Base-by-base conservation (phyloP, 2,888 invertebrate species). In the Melikaiella ostensackeni region DNA sequence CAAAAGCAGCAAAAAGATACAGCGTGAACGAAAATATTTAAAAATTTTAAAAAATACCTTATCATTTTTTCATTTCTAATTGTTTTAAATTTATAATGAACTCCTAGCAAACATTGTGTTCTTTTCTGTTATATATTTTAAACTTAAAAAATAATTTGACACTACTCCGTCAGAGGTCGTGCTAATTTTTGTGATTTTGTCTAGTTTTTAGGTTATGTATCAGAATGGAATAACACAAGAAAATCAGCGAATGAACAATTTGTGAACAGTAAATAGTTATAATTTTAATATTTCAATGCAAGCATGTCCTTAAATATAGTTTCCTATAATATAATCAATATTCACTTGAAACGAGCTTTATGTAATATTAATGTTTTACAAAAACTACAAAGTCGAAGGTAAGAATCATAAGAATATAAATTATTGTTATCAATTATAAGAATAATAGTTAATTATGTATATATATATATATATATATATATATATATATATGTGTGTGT, bases 271-370 rank as follows among this genome's bases (percentile, higher is more conserved):
- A 21, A 50, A n/a, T 50, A 50, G 3, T 21, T 50, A 21, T 9
- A 50, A 50, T 21, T 50, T 50, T n/a, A 50, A 9, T 50, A 9
- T 8, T 21, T 50, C n/a, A 9, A 50, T n/a, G 9, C 50, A 63
- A 63, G 42, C 38, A 64, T 64, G 64, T 19, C 64, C 24, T 16
- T 64, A 8, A 42, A 64, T 24, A 42, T 64, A 38, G 24, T 64
- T 9, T 24, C 24, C 21, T 38, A 8, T 42, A 64, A 64, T 16
- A 38, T n/a, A 13, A 24, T 64, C 11, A 64, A 64, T 64, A 13
- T 24, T 24, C 35, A 16, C 21, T 16, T 9, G 2, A 64, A 64
- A 24, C 64, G 42, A 6, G 0, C 21, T 42, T 16, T 42, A 38
- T 42, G 11, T 64, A 21, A 21, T 24, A 11, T 38, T 13, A 64